Evolutionary conservation across 2,797 vertebrate species (phyloP).

Genomic region (Molossus alvarezi): DNA sequence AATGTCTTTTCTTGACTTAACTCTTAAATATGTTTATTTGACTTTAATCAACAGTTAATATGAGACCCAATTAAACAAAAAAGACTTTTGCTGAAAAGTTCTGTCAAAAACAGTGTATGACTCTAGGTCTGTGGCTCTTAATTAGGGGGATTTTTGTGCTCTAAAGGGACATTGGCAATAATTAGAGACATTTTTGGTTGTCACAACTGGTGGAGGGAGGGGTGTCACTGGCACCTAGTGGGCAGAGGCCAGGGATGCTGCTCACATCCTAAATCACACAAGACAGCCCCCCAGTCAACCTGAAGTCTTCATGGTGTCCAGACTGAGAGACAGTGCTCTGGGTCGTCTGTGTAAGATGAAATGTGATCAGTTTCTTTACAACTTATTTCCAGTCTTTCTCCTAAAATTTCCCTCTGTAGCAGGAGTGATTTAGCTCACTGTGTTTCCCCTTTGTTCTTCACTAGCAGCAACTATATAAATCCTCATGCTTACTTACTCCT

Average conservation of each 20-base stretch:
- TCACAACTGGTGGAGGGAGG: not conserved
- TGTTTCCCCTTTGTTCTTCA: not conserved
- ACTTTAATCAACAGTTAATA: conserved; percentile 28
- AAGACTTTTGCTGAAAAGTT: not conserved
- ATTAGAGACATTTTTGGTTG: not conserved
- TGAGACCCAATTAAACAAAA: conserved; percentile 2
- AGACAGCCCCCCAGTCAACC: not conserved
- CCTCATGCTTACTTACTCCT: not conserved
- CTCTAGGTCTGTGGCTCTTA: not conserved
- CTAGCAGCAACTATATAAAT: not conserved
- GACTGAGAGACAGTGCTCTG: not conserved
- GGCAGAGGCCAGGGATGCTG: not conserved
- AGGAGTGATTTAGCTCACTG: not conserved
- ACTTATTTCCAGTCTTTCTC: not conserved
- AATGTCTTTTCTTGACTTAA: not conserved
- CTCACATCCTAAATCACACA: not conserved
- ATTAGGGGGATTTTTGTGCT: not conserved
- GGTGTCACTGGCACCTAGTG: not conserved
- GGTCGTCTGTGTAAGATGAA: not conserved
- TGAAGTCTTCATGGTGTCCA: not conserved
- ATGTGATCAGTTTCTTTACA: conserved; percentile 20
- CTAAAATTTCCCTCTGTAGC: conserved; percentile 1
- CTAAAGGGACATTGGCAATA: not conserved
- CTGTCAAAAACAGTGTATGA: not conserved
- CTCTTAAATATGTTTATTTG: not conserved